phyloP scores from a whole-genome alignment of 2,888 invertebrate species.

The Polietes domitor region DNA sequence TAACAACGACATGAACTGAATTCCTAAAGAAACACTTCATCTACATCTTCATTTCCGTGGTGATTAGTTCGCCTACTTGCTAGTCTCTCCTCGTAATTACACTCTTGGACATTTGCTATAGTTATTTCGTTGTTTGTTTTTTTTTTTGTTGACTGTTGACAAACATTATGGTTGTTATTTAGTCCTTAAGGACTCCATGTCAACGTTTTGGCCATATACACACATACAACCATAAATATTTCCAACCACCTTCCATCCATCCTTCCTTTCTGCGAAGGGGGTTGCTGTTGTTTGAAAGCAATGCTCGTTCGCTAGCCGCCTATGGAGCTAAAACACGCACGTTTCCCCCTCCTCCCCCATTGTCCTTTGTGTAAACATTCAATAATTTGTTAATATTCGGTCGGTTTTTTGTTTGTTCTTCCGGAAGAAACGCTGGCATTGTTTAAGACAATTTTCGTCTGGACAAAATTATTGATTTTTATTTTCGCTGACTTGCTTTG shows the following conservation, averaged over 20 bases:
- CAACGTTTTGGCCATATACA: not conserved
- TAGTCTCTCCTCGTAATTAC: not conserved
- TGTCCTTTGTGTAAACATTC: constrained; percentile 21
- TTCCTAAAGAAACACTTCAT: no score
- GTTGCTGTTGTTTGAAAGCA: not conserved
- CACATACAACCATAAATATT: not conserved
- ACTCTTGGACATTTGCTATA: not conserved
- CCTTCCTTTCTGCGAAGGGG: no score
- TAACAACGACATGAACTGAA: no score
- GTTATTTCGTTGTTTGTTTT: not conserved
- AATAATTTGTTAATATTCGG: constrained; percentile 31
- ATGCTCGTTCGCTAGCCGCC: not conserved
- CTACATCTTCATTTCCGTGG: no score
- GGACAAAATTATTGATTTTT: constrained; percentile 51
- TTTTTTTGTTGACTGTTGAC: not conserved
- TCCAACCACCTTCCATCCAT: not conserved
- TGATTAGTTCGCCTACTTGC: not conserved
- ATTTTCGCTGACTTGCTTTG: not conserved
- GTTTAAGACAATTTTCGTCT: constrained; percentile 22
- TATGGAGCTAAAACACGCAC: constrained; percentile 9
- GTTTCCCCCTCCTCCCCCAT: not conserved
- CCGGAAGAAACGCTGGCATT: not conserved
- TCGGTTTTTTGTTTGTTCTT: not conserved
- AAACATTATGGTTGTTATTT: not conserved
- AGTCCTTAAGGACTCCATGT: constrained; percentile 11